Evolutionary conservation across 2,797 vertebrate species (phyloP).

Genomic region (Gila robusta): DNA sequence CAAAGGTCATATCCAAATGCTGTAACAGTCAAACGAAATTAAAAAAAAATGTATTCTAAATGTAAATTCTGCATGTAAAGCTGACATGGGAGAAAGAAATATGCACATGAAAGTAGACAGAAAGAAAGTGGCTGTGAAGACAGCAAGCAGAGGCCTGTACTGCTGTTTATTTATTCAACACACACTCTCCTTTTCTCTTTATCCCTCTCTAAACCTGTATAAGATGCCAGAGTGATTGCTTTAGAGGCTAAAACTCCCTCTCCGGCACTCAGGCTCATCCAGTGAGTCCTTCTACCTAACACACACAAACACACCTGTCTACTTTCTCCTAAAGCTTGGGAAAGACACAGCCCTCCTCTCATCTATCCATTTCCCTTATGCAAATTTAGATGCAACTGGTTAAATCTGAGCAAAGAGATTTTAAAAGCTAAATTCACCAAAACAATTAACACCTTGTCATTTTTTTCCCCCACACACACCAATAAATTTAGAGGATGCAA

Average conservation of each 20-base stretch:
- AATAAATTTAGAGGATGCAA: not conserved
- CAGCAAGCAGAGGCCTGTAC: conserved; percentile 63
- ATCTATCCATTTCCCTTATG: not conserved
- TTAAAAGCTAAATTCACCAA: not conserved
- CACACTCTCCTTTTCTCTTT: conserved; percentile 51
- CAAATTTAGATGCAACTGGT: not conserved
- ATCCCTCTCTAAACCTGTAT: conserved; percentile 49
- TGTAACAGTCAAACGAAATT: not conserved
- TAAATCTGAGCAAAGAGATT: not conserved
- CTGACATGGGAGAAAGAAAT: conserved; percentile 10
- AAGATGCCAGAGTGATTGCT: conserved; percentile 71
- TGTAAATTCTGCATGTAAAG: not conserved
- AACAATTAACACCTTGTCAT: not conserved
- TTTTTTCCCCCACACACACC: not conserved
- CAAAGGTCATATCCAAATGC: conserved; percentile 33
- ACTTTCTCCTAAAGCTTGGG: conserved; percentile 59
- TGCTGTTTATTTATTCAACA: conserved; percentile 55
- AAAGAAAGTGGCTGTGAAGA: conserved; percentile 39
- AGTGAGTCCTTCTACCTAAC: conserved; percentile 18
- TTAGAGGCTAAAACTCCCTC: conserved; percentile 54
- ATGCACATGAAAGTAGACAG: conserved; percentile 50
- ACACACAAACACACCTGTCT: conserved; percentile 70
- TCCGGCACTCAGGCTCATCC: conserved; percentile 17
- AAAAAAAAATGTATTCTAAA: not conserved
- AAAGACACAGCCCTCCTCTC: conserved; percentile 35